These are phyloP conservation scores for Laterallus jamaicensis DNA, from an alignment of 2,113 vertebrate species.

Conservation along the genomic window DNA sequence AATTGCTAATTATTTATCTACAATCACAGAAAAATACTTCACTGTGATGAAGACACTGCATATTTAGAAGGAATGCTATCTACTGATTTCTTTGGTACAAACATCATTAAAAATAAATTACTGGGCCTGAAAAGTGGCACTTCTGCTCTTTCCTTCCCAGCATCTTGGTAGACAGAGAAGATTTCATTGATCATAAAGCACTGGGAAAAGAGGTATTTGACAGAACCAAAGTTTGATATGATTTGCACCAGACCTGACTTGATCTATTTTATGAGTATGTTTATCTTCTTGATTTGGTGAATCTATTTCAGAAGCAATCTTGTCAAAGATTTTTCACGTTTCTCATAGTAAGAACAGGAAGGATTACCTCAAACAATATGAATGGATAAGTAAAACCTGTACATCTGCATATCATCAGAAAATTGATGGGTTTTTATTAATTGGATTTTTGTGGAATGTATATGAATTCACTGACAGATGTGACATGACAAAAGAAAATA, in stretches of 20 bases:
- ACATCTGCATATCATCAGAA: not conserved
- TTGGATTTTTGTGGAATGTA: not conserved
- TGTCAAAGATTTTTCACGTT: not conserved
- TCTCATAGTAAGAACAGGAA: not conserved
- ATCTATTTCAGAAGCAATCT: not conserved
- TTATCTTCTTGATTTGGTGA: not conserved
- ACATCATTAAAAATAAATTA: not conserved
- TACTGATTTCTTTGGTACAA: not conserved
- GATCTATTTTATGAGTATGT: not conserved
- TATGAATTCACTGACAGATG: not conserved
- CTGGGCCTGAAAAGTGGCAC: not conserved
- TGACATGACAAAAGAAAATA: not conserved
- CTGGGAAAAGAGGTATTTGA: not conserved
- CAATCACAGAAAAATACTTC: not conserved
- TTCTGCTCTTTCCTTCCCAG: not conserved
- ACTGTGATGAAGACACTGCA: not conserved
- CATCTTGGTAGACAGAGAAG: not conserved
- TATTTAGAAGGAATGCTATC: not conserved
- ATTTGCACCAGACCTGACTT: not conserved
- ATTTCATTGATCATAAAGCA: not conserved
- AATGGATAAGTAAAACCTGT: not conserved
- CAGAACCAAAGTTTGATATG: not conserved
- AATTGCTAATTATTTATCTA: not conserved
- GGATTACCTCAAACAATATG: not conserved
- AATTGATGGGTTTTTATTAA: not conserved